Base-by-base conservation (phyloP, 1,140 invertebrate species). In the Drosophila subobscura region DNA sequence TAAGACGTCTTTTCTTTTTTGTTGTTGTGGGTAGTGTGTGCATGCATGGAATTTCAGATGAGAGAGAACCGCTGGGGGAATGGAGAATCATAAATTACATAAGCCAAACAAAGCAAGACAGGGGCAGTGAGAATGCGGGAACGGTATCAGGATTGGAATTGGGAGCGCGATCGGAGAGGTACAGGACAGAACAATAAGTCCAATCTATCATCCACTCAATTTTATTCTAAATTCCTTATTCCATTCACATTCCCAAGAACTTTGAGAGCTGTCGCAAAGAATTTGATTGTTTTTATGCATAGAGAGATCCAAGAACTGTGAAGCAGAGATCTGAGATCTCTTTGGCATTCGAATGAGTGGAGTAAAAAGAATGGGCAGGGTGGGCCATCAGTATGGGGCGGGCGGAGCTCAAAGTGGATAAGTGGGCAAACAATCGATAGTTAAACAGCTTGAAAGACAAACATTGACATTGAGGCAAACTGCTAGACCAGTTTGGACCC, bases 11-110 rank as follows among this genome's bases (percentile, higher is more conserved):
- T 63, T 66, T 33, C 1, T 33, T 33, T 2, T 33, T 10, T 76
- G 25, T 72, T 55, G 52, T 72, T 72, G 45, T 59, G 59, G 55
- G 27, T 56, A 22, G 52, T 50, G 22, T 49, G 46, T 37, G 64
- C 52, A n/a, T 58, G 45, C 50, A 23, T 25, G 41, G 56, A 61
- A 54, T 66, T 61, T 29, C 6, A 16, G 47, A 52, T 50, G n/a
- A 59, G 46, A n/a, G 45, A 12, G 20, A 20, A 40, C 52, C 61
- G 20, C 3, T n/a, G 16, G n/a, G 22, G n/a, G 1, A 42, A 40
- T 40, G 12, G 51, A 22, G 10, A 14, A 55, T 5, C 4, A 42
- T 44, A 55, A 55, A 55, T 55, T 42, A 42, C 10, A 27, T 12
- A 12, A 20, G 2, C 14, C 10, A 20, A 20, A 67, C 60, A 53